phyloP scores from a whole-genome alignment of 2,113 vertebrate genomes.

The Stigmatopora argus region DNA sequence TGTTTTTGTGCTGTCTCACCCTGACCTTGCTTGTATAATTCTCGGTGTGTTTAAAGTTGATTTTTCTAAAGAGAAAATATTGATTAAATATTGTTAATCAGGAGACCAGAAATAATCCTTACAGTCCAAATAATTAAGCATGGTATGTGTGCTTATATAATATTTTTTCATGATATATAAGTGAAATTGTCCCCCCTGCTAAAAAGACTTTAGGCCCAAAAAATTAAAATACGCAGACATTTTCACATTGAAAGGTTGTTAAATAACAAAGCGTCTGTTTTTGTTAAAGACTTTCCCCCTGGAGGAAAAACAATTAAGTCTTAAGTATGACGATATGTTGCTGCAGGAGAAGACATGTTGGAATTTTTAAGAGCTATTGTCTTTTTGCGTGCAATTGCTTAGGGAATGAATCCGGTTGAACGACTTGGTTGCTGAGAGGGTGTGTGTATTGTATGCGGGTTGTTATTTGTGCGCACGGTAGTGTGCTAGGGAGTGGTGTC shows the following conservation, averaged over 20 bases:
- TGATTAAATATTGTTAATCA: not conserved
- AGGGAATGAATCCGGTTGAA: slow-evolving; percentile 68
- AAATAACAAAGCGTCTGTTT: slow-evolving; percentile 27
- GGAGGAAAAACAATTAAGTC: slow-evolving; percentile 9
- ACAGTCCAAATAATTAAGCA: not conserved
- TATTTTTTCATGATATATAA: no score
- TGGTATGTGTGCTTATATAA: no score
- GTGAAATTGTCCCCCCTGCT: no score
- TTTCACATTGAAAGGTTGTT: slow-evolving; percentile 19
- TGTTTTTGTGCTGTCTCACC: not conserved
- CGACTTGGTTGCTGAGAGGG: slow-evolving; percentile 43
- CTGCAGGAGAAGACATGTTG: slow-evolving; percentile 40
- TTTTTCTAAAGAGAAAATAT: no score
- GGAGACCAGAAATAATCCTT: not conserved
- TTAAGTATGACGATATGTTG: slow-evolving; percentile 15
- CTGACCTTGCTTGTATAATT: not conserved
- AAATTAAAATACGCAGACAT: not conserved
- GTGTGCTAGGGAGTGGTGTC: slow-evolving; percentile 15
- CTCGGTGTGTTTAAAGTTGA: no score
- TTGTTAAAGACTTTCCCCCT: slow-evolving; percentile 29
- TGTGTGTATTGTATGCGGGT: slow-evolving; percentile 44
- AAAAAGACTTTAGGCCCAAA: no score
- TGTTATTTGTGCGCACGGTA: slow-evolving; percentile 45
- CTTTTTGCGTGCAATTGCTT: slow-evolving; percentile 6
- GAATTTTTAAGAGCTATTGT: slow-evolving; percentile 28